Evolutionary conservation across 1,140 invertebrate genomes (phyloP).

Genomic region (Lineus longissimus): DNA sequence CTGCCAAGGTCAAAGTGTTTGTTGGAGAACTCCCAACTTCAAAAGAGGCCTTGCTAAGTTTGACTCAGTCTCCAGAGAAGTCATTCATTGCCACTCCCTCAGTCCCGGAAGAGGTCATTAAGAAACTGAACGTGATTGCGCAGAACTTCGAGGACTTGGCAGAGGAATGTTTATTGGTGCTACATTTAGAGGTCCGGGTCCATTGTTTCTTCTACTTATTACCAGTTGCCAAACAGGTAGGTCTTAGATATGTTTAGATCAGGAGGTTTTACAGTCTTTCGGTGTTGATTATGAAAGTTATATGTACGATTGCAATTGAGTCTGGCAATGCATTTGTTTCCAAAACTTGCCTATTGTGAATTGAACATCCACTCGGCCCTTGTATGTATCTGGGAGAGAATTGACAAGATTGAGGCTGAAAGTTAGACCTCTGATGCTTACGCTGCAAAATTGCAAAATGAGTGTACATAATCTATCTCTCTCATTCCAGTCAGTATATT

Average conservation of each 20-base stretch:
- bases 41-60: neutral
- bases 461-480: too few relatives aligned
- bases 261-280: neutral
- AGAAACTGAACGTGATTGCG: conserved; percentile 61
- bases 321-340: neutral
- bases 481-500: conserved; percentile 49
- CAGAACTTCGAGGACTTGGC: conserved; percentile 82
- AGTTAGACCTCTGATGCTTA: too few relatives aligned
- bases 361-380: too few relatives aligned
- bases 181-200: conserved; percentile 90
- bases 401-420: too few relatives aligned
- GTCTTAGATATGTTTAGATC: neutral
- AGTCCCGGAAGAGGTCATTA: neutral
- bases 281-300: too few relatives aligned
- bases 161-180: conserved; percentile 81
- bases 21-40: conserved; percentile 37
- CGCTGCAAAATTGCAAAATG: too few relatives aligned
- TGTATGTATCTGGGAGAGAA: too few relatives aligned
- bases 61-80: too few relatives aligned
- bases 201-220: conserved; percentile 91
- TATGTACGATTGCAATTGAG: too few relatives aligned
- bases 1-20: conserved; percentile 53
- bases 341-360: neutral
- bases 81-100: neutral
- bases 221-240: conserved; percentile 63